Conservation (phyloP, 2,888 invertebrate genomes). For the Rhodophaea formosa region DNA sequence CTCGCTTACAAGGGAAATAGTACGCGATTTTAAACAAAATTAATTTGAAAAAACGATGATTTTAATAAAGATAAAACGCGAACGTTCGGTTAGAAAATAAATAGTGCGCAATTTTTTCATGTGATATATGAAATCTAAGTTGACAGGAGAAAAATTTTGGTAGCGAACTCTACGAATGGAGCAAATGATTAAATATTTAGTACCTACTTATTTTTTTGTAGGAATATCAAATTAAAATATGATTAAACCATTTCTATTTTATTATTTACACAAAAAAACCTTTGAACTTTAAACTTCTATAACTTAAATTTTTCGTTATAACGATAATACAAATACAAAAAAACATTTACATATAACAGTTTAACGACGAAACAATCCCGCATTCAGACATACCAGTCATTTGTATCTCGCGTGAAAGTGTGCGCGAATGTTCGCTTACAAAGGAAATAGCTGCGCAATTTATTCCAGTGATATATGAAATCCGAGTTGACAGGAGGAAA, state of each 20-base stretch:
- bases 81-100: neutral
- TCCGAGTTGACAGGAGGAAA: slow-evolving; percentile 12
- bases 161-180: slow-evolving; percentile 4
- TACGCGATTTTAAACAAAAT: too few relatives aligned
- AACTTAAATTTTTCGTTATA: too few relatives aligned
- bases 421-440: slow-evolving; percentile 5
- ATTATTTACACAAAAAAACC: too few relatives aligned
- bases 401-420: slow-evolving; percentile 8
- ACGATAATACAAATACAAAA: too few relatives aligned
- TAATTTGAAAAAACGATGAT: too few relatives aligned
- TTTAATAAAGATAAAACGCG: too few relatives aligned
- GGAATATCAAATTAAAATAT: neutral
- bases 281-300: too few relatives aligned
- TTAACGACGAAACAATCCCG: neutral
- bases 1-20: too few relatives aligned
- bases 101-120: neutral
- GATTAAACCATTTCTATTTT: too few relatives aligned
- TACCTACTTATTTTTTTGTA: neutral
- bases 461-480: slow-evolving; percentile 12
- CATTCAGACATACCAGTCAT: slow-evolving; percentile 4
- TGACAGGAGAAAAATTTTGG: slow-evolving; percentile 10
- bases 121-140: slow-evolving; percentile 8
- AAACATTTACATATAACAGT: too few relatives aligned
- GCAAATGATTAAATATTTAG: neutral
- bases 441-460: neutral